Evolutionary conservation across 2,797 vertebrate genomes (phyloP), one percentile per base, ranked within the genome.

Genomic region (Meriones psammophilus): DNA sequence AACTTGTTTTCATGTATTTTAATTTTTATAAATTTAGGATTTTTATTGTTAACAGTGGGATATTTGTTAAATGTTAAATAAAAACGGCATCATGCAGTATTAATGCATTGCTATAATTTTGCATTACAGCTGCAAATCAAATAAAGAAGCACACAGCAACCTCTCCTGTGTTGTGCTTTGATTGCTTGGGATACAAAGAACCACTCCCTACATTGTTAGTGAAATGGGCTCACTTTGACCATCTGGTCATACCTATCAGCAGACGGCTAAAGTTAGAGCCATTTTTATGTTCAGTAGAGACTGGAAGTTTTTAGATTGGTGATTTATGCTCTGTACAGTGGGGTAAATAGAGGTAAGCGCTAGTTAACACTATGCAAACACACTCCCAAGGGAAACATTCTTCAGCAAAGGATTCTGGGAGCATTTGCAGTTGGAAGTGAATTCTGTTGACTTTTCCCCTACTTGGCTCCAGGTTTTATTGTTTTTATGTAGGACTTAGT

Each of bases 281-380:
- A 69, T 56, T 97, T 88, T 56, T 96, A 97, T 46, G 46, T 97
- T 12, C 71, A 95, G 5, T 89, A 69, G 62, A 77, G 60, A 77
- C 68, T 96, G n/a, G 95, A 74, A 92, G 96, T 93, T 95, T 97
- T 62, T 90, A 94, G 90, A 66, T 92, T 96, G 69, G n/a, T 79
- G 80, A 97, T 96, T 94, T 69, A 96, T 97, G 64, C 58, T 97
- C 68, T 98, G 77, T 83, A n/a, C 95, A 96, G 89, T 96, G 96
- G 96, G 92, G 94, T 97, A 96, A 97, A 92, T 96, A 78, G 39
- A 95, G 58, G 33, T 97, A 68, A 79, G 71, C 95, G 86, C 97
- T 97, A 93, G 60, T 97, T 78, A 95, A 80, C 71, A 88, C 88
- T 94, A 62, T 97, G 42, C 97, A 97, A 98, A 92, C 60, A 94